These are phyloP conservation scores for Drosophila melanica DNA, from an alignment of 1,140 invertebrate species.

Conservation along the genomic window DNA sequence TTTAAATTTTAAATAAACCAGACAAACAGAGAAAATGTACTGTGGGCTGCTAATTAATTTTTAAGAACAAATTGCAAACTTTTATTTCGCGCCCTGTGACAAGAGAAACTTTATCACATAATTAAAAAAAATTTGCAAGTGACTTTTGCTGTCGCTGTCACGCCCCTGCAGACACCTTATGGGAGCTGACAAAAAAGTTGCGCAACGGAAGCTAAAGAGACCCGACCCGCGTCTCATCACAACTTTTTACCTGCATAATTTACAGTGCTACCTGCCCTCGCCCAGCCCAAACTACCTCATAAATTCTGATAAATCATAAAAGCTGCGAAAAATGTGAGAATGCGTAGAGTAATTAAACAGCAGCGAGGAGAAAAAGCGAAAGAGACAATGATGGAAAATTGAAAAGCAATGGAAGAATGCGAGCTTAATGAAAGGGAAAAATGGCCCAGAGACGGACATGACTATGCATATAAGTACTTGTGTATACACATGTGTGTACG, in stretches of 20 bases:
- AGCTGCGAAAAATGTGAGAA: slow-evolving; percentile 49
- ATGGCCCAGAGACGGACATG: slow-evolving; percentile 28
- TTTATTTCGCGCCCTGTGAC: slow-evolving; percentile 28
- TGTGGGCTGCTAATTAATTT: slow-evolving; percentile 64
- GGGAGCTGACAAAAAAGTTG: slow-evolving; percentile 38
- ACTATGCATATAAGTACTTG: slow-evolving; percentile 17
- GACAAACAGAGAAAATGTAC: slow-evolving; percentile 27
- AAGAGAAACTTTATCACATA: slow-evolving; percentile 73
- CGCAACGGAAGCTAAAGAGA: slow-evolving; percentile 15
- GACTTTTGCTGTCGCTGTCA: slow-evolving; percentile 33
- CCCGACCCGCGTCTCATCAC: slow-evolving; percentile 21
- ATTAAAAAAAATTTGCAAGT: slow-evolving; percentile 67
- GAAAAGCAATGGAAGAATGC: slow-evolving; percentile 42
- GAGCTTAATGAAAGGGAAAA: slow-evolving; percentile 72
- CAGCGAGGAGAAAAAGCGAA: not conserved
- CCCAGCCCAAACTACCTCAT: slow-evolving; percentile 25
- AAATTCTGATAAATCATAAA: slow-evolving; percentile 69
- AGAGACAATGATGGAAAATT: slow-evolving; percentile 40
- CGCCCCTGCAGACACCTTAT: not conserved
- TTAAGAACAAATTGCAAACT: slow-evolving; percentile 47
- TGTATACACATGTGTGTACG: not conserved
- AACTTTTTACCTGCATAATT: slow-evolving; percentile 68
- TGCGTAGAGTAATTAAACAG: slow-evolving; percentile 66
- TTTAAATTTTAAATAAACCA: slow-evolving; percentile 6
- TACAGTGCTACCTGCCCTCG: slow-evolving; percentile 41